phyloP scores from a whole-genome alignment of 2,888 invertebrate species.

The Sinopyrophorus schimmeli region DNA sequence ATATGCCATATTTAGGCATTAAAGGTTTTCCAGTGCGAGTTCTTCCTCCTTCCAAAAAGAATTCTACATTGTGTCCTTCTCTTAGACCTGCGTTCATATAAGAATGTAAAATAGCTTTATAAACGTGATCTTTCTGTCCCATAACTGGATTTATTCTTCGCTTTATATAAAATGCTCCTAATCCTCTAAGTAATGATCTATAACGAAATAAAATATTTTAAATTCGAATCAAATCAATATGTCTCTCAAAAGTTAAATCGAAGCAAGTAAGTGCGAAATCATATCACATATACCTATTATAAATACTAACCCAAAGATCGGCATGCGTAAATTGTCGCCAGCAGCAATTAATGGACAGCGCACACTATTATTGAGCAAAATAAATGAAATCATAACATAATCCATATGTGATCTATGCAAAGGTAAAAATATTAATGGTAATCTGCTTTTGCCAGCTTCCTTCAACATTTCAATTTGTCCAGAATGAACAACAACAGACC shows the following conservation, averaged over 20 bases:
- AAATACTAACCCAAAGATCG: slow-evolving; percentile 77
- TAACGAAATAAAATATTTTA: neutral
- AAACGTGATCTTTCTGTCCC: slow-evolving; percentile 82
- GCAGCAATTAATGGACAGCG: slow-evolving; percentile 90
- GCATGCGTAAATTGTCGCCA: slow-evolving; percentile 93
- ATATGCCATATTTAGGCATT: slow-evolving; percentile 88
- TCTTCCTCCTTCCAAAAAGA: slow-evolving; percentile 94
- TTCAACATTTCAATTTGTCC: slow-evolving; percentile 82
- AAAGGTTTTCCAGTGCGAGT: slow-evolving; percentile 89
- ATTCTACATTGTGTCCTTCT: slow-evolving; percentile 89
- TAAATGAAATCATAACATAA: slow-evolving; percentile 91
- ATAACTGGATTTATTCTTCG: slow-evolving; percentile 79
- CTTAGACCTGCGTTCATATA: slow-evolving; percentile 86
- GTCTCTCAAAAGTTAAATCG: slow-evolving; percentile 1
- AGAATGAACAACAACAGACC: slow-evolving; percentile 79
- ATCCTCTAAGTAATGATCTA: slow-evolving; percentile 81
- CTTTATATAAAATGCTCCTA: slow-evolving; percentile 97
- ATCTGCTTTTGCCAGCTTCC: slow-evolving; percentile 67
- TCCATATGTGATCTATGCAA: slow-evolving; percentile 93
- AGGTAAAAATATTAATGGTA: slow-evolving; percentile 79
- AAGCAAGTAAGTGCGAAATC: no score
- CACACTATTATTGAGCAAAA: slow-evolving; percentile 81
- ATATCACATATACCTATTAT: neutral
- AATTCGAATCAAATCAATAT: neutral
- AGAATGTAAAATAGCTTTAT: slow-evolving; percentile 78